A percentile compares a stretch with the other conserved stretches of the same genome.
Conservation (phyloP, 2,113 vertebrate genomes). For the Toxostoma redivivum region DNA sequence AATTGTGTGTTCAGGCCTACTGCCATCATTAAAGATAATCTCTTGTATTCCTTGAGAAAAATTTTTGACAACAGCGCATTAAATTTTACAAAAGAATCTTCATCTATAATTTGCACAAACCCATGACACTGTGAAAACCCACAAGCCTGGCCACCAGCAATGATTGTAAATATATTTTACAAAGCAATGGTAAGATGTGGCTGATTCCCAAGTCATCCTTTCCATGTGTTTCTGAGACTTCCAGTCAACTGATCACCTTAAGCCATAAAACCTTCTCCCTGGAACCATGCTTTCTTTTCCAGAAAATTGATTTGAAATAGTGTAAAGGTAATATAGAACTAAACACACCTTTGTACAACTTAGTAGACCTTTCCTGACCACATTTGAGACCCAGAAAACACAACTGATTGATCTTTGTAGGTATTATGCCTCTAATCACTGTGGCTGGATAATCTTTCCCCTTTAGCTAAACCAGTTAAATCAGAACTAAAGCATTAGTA, state of each 20-base stretch:
- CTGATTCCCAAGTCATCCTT: not conserved
- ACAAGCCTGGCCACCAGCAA: not conserved
- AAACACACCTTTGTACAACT: not conserved
- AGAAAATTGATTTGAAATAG: not conserved
- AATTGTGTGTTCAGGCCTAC: not conserved
- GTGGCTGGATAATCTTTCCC: not conserved
- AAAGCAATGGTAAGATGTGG: not conserved
- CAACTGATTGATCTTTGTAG: not conserved
- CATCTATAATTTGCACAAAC: not conserved
- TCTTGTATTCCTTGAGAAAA: not conserved
- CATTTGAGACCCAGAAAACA: not conserved
- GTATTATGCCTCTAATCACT: not conserved
- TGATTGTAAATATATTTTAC: not conserved
- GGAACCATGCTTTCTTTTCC: not conserved
- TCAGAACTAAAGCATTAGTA: not conserved
- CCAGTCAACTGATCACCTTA: not conserved
- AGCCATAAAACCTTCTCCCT: not conserved
- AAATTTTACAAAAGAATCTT: not conserved
- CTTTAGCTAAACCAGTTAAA: not conserved
- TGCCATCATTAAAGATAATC: not conserved
- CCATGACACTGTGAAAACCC: not conserved
- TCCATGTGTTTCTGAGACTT: accelerated
- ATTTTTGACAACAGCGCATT: not conserved
- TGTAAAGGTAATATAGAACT: not conserved
- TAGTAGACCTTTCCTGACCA: not conserved